Base-by-base conservation (phyloP, 2,797 vertebrate genomes). In the Hapalemur alaotrensis region DNA sequence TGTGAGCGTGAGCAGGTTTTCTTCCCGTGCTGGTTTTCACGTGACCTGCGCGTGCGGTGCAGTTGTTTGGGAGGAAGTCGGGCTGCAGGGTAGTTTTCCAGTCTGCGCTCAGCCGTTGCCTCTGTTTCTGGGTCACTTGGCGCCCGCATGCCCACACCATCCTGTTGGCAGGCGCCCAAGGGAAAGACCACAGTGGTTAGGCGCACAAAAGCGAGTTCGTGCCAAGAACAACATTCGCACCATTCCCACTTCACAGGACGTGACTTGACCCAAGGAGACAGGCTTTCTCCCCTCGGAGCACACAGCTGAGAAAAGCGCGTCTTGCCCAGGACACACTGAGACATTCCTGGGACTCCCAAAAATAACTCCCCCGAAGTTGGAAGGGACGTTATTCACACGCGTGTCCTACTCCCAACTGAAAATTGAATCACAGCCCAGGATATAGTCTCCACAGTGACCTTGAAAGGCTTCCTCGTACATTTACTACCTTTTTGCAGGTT, bases 131-230 rank as follows among this genome's bases (percentile, higher is more conserved):
- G 80, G 93, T 90, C 90, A 59, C 32, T 76, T 89, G 95, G 89
- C 95, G 85, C 87, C 35, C 6, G 4, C 13, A 1, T 87, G 59
- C 91, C 88, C 84, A 48, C 73, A 22, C 25, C 78, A 38, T 95
- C 92, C 87, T 85, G 80, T 75, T 91, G 96, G 95, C 81, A 96
- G 46, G 32, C 23, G 23, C 63, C 94, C 94, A 65, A 91, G 80
- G 69, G 72, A 76, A 94, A 81, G 94, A 81, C 76, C 80, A 88
- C 0, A 0, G 63, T 17, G 54, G 25, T 20, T 25, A 43, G 83
- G 78, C 76, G 67, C 92, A 25, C 72, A 50, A 65, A 30, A 57
- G 52, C 20, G 7, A 41, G 30, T 7, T 22, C 0, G 4, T 4
- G 81, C 95, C 96, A 93, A 79, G 93, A 82, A 63, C 76, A 96